Percentiles rank a stretch among this genome's conserved stretches.
Evolutionary conservation across 2,797 vertebrate genomes (phyloP).

Genomic region (Chaunax sp.): DNA sequence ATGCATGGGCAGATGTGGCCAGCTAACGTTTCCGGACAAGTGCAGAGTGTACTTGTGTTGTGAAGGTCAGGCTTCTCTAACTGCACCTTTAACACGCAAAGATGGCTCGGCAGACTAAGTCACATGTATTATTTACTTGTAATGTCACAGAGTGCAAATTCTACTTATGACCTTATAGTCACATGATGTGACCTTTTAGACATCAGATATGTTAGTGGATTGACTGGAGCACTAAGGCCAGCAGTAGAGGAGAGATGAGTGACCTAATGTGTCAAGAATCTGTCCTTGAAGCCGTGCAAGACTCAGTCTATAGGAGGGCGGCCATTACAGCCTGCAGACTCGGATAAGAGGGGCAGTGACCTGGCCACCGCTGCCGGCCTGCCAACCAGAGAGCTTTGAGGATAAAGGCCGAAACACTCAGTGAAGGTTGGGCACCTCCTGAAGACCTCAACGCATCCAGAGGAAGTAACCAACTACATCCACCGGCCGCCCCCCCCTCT

Average conservation of each 20-base stretch:
- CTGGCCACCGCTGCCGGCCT: no score
- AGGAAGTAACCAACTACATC: no score
- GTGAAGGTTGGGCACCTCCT: no score
- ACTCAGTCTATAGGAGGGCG: not conserved
- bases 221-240: constrained; percentile 6
- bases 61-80: constrained; percentile 61
- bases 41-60: constrained; percentile 30
- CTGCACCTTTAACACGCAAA: constrained; percentile 44
- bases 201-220: constrained; percentile 35
- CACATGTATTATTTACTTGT: constrained; percentile 22
- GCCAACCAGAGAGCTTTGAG: no score
- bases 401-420: no score
- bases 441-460: no score
- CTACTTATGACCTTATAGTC: not conserved
- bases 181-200: constrained; percentile 30
- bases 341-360: no score
- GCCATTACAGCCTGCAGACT: no score
- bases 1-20: constrained; percentile 45
- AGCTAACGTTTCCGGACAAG: constrained; percentile 16
- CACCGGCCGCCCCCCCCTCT: no score
- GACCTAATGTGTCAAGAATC: constrained; percentile 16
- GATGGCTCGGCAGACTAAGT: constrained; percentile 40
- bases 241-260: constrained; percentile 1
- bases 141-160: constrained; percentile 22
- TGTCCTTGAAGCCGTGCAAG: constrained; percentile 6